Evolutionary conservation across 2,797 vertebrate genomes (phyloP).

Genomic region (Alcedo quadribrachys): DNA sequence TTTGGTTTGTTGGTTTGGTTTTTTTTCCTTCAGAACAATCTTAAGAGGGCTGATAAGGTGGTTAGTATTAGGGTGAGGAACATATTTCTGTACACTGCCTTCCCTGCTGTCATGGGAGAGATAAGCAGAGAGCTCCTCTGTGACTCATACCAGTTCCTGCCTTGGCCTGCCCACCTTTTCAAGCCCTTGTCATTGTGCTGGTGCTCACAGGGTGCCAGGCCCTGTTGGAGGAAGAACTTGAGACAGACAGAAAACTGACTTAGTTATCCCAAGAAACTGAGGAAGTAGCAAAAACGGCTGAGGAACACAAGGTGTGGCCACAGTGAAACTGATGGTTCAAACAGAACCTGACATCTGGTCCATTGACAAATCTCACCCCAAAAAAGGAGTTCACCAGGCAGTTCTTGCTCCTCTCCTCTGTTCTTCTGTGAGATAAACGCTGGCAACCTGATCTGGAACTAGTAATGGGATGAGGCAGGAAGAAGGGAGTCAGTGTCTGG

Average conservation of each 20-base stretch:
- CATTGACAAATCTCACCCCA: not conserved
- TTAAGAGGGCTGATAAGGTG: not conserved
- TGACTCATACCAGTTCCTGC: slow-evolving; percentile 11
- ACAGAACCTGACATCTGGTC: not conserved
- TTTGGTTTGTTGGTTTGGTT: not conserved
- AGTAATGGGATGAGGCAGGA: not conserved
- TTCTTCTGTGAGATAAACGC: not conserved
- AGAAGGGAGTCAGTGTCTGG: not conserved
- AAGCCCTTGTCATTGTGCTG: not conserved
- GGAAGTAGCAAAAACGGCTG: not conserved
- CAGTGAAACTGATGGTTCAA: not conserved
- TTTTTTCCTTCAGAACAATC: not conserved
- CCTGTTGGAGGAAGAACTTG: not conserved
- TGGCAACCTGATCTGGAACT: not conserved
- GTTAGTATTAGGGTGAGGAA: not conserved
- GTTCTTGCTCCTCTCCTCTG: not conserved
- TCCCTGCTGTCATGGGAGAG: not conserved
- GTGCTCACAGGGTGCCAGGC: not conserved
- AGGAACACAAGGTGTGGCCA: not conserved
- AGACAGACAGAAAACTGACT: not conserved
- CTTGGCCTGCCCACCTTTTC: not conserved
- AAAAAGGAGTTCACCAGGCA: not conserved
- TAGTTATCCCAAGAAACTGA: not conserved
- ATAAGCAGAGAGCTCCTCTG: not conserved
- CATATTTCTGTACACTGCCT: not conserved